These are phyloP conservation scores for Alouatta palliata DNA, from an alignment of 2,113 vertebrate species.

Conservation along the genomic window DNA sequence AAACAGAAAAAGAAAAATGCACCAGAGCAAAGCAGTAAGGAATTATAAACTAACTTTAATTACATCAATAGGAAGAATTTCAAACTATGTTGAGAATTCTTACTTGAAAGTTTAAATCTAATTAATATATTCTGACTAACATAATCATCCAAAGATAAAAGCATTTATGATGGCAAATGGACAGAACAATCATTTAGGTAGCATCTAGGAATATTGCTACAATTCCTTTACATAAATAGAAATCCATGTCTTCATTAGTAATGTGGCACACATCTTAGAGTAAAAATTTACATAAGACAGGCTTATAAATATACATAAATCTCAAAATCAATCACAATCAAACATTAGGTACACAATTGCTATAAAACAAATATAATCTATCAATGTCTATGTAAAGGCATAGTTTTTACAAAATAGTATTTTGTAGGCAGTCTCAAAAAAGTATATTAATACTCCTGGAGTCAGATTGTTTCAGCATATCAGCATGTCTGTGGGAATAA, in stretches of 20 bases:
- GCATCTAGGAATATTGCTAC: conserved; percentile 59
- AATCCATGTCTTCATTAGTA: conserved; percentile 71
- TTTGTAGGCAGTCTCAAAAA: conserved; percentile 71
- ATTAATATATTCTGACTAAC: conserved; percentile 55
- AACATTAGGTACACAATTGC: conserved; percentile 72
- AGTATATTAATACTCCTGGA: conserved; percentile 65
- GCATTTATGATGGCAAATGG: conserved; percentile 36
- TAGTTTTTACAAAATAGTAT: conserved; percentile 75
- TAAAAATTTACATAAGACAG: conserved; percentile 73
- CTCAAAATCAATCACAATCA: conserved; percentile 70
- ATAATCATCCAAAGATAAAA: conserved; percentile 57
- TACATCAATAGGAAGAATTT: conserved; percentile 59
- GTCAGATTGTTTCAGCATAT: conserved; percentile 57
- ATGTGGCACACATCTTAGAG: conserved; percentile 54
- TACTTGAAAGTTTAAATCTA: conserved; percentile 62
- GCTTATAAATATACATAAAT: conserved; percentile 78
- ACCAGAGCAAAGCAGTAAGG: conserved; percentile 56
- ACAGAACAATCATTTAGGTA: conserved; percentile 49
- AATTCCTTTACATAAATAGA: conserved; percentile 69
- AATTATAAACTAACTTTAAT: conserved; percentile 77
- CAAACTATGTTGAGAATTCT: conserved; percentile 59
- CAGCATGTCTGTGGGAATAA: conserved; percentile 60
- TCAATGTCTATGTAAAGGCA: conserved; percentile 71
- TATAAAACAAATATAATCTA: conserved; percentile 77
- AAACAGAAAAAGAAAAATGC: conserved; percentile 32